Evolutionary conservation across 2,113 vertebrate species (phyloP), one percentile per base, ranked within the genome.

Genomic region (Hylia prasina): DNA sequence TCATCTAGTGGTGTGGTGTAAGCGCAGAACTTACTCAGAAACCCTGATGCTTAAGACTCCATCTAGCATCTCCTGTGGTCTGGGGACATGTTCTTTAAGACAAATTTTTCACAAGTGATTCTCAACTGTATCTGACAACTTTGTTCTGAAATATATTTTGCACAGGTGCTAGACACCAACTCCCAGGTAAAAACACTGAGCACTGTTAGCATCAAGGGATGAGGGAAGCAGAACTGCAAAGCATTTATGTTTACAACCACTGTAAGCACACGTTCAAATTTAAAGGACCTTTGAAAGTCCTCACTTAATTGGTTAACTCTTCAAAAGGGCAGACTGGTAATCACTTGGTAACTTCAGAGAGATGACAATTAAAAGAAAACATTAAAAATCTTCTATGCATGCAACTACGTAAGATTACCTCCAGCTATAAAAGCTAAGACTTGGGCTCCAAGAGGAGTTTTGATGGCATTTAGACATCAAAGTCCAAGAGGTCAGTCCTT

Each of bases 21-120:
- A 89, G 51, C 44, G 50, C 40, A 86, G 44, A 44, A 51, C 56
- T 82, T 68, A 92, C 76, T 90, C 93, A 95, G 85, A 88, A 90
- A 91, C 37, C 24, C 44, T 93, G 82, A 80, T 2, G 47, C 89
- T 91, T 89, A 75, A 75, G 64, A 71, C 82, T 77, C 60, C 70
- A 9, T 82, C 75, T 76, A 84, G 35, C 53, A 76, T 73, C 53
- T 92, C 50, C 44, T 81, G 68, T 78, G 68, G 66, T 86, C 35
- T 95, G 47, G 21, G 35, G 47, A 77, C 24, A 45, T 3, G 9
- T 5, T 53, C 15, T 56, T 93, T 11, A 82, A 40, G 61, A 58
- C 13, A 73, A 61, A 71, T 28, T 72, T 91, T 80, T 82, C 61
- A 56, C 66, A 91, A 63, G 51, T 56, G 63, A 82, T 63, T 79